Evolutionary conservation across 2,113 vertebrate genomes (phyloP), one percentile per base, ranked within the genome.

Genomic region (Thalassoma bifasciatum): DNA sequence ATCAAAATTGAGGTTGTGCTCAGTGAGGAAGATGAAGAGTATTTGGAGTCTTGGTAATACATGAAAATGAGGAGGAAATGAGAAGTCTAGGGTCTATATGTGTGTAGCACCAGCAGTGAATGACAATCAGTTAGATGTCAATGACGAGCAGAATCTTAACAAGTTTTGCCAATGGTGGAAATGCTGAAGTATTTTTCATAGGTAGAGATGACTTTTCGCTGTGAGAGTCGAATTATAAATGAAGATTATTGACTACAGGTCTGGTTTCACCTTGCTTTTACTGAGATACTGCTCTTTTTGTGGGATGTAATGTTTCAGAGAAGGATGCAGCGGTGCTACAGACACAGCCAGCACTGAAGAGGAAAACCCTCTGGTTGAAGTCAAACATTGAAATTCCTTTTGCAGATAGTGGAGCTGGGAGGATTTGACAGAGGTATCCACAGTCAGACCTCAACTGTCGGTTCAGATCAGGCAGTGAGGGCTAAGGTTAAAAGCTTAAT

Each of bases 401-500:
- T 17, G 5, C 71, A 30, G 22, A 10, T 10, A 2, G 42, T 0
- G 13, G 46, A 49, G 46, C 46, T n/a, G 46, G 51, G 63, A 52
- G 63, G 49, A 52, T 53, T 30, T 54, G 36, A 21, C 10, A 13
- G 36, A 2, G 58, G 71, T 46, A 52, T 59, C 38, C 24, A 51
- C 4, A 63, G 38, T 13, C 23, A 2, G 3, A 53, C 23, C 60
- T 61, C 63, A 21, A 65, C 53, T 57, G 70, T 62, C 58, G 37
- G 63, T 66, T 57, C 4, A 14, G 1, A 50, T 72, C 66, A 50
- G 30, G 30, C 59, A 42, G 82, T 9, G 14, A 54, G 72, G 14
- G 8, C n/a, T 0, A n/a, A 71, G 69, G 69, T 68, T 78, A 70
- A 73, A 64, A 57, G 72, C 56, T 61, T 81, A 78, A 76, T 56